phyloP scores from a whole-genome alignment of 2,888 invertebrate species.

The Dinocampus coccinellae region DNA sequence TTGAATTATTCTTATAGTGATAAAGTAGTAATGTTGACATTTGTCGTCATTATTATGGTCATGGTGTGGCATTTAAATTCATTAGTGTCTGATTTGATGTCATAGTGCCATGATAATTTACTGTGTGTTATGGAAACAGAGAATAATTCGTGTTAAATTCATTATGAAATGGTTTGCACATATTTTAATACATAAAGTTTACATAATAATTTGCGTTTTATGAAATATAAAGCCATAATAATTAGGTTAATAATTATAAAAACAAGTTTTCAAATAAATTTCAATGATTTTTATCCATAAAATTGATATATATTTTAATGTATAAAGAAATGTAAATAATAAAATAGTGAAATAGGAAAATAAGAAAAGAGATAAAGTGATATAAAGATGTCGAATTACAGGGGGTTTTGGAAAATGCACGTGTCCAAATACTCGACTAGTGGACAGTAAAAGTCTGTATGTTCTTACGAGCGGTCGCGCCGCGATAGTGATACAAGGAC shows the following conservation, averaged over 20 bases:
- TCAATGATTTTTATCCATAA: too few relatives aligned
- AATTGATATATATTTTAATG: too few relatives aligned
- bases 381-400: constrained; percentile 32
- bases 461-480: not conserved
- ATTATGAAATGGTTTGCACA: not conserved
- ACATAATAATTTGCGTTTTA: too few relatives aligned
- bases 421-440: constrained; percentile 19
- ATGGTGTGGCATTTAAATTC: not conserved
- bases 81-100: not conserved
- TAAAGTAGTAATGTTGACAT: too few relatives aligned
- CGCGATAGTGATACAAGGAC: not conserved
- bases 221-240: too few relatives aligned
- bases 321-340: too few relatives aligned
- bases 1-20: too few relatives aligned
- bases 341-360: not conserved
- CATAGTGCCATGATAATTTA: not conserved
- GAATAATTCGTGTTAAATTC: not conserved
- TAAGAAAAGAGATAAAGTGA: not conserved
- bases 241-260: too few relatives aligned
- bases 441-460: constrained; percentile 37
- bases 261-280: too few relatives aligned
- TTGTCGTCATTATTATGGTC: not conserved
- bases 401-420: not conserved
- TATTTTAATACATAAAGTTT: too few relatives aligned
- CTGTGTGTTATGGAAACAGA: not conserved